Base-by-base conservation (phyloP, 2,113 vertebrate genomes). In the Sinocyclocheilus maitianheensis region DNA sequence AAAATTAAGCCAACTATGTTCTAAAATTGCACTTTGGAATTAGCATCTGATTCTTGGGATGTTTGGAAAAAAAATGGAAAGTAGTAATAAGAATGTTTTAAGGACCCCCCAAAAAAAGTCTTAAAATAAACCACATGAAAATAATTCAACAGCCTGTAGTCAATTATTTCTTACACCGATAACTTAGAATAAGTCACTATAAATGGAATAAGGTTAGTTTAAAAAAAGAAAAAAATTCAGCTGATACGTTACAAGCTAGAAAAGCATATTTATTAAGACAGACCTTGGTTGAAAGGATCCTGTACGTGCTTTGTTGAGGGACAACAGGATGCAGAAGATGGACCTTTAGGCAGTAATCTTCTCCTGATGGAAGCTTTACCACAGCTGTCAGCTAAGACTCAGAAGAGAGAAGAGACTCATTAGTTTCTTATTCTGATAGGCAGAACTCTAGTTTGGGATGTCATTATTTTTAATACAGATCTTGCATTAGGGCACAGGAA, bases 251-350 rank as follows among this genome's bases (percentile, higher is more conserved):
- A 22, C 58, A 60, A 22, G 8, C 0, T 11, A 40, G 9, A 72
- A 9, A 40, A 60, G 26, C 53, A 37, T 10, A 22, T 55, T 20
- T 10, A 55, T 24, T 16, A 55, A 69, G 18, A 30, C 75, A 26
- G 87, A 99, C 97, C 96, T 99, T 99, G 87, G 98, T 98, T 88
- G 96, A 95, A 92, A 99, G 96, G 89, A 98, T 92, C 97, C 94
- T 98, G 94, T 97, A 98, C 12, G 82, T 96, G 95, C 97, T 97
- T 91, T 99, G 96, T 85, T 97, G 95, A 40, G 97, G 95, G 89
- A 96, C 86, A 90, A 99, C 91, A 48, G 95, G 91, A 91, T 98
- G 96, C 90, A 97, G 93, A 83, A 99, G 95, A 90, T 93, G 90
- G 83, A 98, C 91, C 72, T 95, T 92, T 87, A 98, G 94, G 93